These are phyloP conservation scores for Pogoniulus pusillus DNA, from an alignment of 2,797 vertebrate species.

Conservation along the genomic window DNA sequence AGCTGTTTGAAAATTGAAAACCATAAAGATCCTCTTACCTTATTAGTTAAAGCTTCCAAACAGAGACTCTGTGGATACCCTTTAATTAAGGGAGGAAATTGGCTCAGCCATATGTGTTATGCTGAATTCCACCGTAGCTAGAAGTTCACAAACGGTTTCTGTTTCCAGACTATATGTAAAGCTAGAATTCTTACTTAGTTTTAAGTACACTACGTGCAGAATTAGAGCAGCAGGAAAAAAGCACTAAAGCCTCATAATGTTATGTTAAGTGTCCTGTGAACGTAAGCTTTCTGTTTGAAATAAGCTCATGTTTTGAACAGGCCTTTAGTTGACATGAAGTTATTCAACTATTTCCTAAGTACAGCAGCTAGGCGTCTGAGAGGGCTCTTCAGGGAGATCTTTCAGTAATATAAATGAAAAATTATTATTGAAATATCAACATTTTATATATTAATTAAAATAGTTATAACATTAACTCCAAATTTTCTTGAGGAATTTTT, in stretches of 20 bases:
- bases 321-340: neutral
- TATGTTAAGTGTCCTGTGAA: neutral
- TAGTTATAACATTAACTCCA: neutral
- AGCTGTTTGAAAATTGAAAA: slow-evolving; percentile 28
- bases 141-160: neutral
- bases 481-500: neutral
- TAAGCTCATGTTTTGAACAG: neutral
- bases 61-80: neutral
- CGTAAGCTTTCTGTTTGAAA: neutral
- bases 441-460: too few species aligned
- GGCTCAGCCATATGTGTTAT: neutral
- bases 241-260: neutral
- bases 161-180: neutral
- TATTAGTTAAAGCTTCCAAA: slow-evolving; percentile 18
- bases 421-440: too few species aligned
- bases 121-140: neutral
- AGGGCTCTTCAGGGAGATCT: neutral
- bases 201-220: neutral
- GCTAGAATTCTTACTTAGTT: neutral
- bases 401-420: neutral
- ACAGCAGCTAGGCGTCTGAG: neutral
- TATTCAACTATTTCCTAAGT: neutral
- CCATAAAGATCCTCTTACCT: neutral
- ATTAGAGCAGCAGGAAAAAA: neutral
- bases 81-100: neutral